These are phyloP conservation scores for Brachionus koreanus DNA, from an alignment of 1,140 invertebrate genomes.

Conservation along the genomic window DNA sequence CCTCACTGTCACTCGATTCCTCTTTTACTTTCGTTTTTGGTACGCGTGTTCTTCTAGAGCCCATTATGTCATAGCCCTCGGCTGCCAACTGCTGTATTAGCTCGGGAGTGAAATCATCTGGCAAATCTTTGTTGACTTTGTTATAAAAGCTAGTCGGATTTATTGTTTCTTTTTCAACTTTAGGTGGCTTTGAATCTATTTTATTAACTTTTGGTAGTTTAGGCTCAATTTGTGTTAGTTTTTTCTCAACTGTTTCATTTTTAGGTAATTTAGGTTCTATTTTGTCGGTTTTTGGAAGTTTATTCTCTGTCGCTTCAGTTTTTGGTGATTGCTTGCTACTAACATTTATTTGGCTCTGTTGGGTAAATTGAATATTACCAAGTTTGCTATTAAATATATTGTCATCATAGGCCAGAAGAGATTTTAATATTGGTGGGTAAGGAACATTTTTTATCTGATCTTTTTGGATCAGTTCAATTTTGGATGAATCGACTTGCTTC, in stretches of 20 bases:
- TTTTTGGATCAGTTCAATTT: neutral
- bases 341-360: neutral
- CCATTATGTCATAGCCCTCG: constrained; percentile 24
- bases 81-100: constrained; percentile 12
- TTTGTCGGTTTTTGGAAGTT: too few relatives aligned
- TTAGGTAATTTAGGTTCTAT: neutral
- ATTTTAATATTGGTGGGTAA: neutral
- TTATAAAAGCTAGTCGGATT: neutral
- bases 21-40: neutral
- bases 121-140: neutral
- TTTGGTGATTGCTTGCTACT: neutral
- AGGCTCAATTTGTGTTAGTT: too few relatives aligned
- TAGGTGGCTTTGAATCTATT: neutral
- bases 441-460: neutral
- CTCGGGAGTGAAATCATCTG: constrained; percentile 42
- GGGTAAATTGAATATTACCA: neutral
- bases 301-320: neutral
- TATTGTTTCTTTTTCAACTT: neutral
- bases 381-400: neutral
- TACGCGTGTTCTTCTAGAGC: neutral
- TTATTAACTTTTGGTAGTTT: neutral
- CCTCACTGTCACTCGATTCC: neutral
- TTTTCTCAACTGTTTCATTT: neutral
- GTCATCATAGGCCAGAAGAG: neutral
- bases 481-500: neutral